Evolutionary conservation across 1,140 invertebrate species (phyloP), one percentile per base, ranked within the genome.

Genomic region (Steinernema feltiae): DNA sequence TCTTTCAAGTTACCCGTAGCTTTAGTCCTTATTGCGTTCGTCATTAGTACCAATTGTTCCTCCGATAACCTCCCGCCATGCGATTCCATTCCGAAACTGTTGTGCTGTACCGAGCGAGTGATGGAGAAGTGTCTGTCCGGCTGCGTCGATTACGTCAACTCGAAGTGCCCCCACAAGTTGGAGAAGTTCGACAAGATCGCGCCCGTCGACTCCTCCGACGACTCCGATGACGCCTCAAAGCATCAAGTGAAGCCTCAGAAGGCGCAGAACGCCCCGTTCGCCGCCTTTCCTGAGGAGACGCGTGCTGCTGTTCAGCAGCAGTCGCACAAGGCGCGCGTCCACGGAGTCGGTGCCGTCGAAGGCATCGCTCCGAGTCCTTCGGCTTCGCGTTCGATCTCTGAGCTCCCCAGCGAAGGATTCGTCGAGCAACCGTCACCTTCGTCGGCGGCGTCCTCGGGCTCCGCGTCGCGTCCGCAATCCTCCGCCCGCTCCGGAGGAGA

Each of bases 81-180:
- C 73, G 72, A 80, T 69, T 48, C 35, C 27, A 84, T 83, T 48
- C 82, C 82, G 21, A 78, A 81, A 76, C 74, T 84, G 21, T 70
- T 83, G 53, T 83, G 82, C 76, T 83, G 82, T 76, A 83, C 81
- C 53, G 78, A 78, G 35, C 81, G 82, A 69, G 82, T 83, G 27
- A 63, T 84, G 35, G 81, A 78, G 21, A 83, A 83, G 73, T 83
- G 82, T 74, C 48, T 82, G 48, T 70, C 79, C 32, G 82, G 82
- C 35, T 83, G 82, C 76, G 32, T 84, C 48, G 78, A 80, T 31
- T 81, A 83, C 76, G 79, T 83, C 27, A 48, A 48, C 32, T 72
- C 76, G 35, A 80, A 81, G 70, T 18, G 72, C 71, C 72, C 32
- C 18, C 46, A 32, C 15, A 46, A 29, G 74, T 35, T 0, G 7